Evolutionary conservation across 2,797 vertebrate species (phyloP).

Genomic region (Avahi laniger): DNA sequence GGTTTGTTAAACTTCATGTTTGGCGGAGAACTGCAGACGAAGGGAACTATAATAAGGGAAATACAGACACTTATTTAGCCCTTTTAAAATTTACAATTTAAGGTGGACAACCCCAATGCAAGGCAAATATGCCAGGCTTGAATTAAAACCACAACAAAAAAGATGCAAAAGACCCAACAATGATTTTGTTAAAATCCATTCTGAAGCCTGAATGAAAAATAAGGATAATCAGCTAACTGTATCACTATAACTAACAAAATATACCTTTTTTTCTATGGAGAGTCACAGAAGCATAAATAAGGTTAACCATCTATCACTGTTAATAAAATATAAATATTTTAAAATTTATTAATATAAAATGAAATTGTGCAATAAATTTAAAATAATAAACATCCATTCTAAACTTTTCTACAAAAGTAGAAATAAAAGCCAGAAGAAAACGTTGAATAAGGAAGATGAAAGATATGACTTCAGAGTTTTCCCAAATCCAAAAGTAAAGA

Average conservation of each 20-base stretch:
- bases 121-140: not conserved
- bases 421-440: conserved; percentile 13
- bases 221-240: not conserved
- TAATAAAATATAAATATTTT: not conserved
- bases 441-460: not conserved
- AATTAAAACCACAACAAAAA: not conserved
- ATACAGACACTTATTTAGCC: not conserved
- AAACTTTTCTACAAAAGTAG: conserved; percentile 4
- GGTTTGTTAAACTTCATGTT: not conserved
- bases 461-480: not conserved
- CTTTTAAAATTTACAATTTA: not conserved
- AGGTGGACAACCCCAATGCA: not conserved
- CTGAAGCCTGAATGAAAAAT: conserved; percentile 10
- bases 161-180: not conserved
- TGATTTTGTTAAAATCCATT: not conserved
- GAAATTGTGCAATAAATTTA: not conserved
- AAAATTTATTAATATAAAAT: conserved; percentile 32
- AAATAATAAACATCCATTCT: conserved; percentile 27
- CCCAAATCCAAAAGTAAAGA: not conserved
- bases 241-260: conserved; percentile 8
- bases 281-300: conserved; percentile 34
- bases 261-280: not conserved
- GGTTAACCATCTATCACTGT: not conserved
- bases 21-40: not conserved
- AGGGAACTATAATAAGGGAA: not conserved